A percentile compares a stretch with the other conserved stretches of the same genome.
Conservation (phyloP, 2,888 invertebrate species). For the Heliothis peltigera region DNA sequence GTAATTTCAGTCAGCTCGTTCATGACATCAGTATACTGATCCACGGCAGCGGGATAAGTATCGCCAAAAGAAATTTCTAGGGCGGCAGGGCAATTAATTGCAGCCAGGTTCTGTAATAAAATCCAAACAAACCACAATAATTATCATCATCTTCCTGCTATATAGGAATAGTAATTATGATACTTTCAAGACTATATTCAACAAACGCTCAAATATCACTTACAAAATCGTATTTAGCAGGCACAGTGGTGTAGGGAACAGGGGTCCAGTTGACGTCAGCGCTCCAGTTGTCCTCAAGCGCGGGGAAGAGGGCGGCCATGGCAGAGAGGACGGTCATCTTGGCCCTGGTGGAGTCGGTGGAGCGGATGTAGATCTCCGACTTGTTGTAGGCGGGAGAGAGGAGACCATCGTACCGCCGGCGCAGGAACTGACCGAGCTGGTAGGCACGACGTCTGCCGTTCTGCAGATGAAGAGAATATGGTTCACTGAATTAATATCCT, state of each 20-base stretch:
- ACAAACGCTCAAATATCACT: slow-evolving; percentile 48
- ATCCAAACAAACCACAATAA: too few relatives aligned
- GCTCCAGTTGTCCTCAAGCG: slow-evolving; percentile 63
- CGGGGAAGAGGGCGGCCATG: slow-evolving; percentile 70
- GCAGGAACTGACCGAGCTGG: slow-evolving; percentile 36
- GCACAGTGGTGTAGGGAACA: slow-evolving; percentile 71
- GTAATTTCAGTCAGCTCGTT: not conserved
- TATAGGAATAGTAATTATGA: too few relatives aligned
- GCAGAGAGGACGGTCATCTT: slow-evolving; percentile 74
- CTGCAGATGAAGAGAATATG: slow-evolving; percentile 1
- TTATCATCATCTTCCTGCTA: too few relatives aligned
- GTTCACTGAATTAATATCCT: too few relatives aligned
- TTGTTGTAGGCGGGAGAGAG: slow-evolving; percentile 68
- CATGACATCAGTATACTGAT: not conserved
- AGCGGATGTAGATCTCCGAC: slow-evolving; percentile 74
- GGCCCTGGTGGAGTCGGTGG: slow-evolving; percentile 73
- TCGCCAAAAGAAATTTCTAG: not conserved
- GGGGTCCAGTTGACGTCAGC: slow-evolving; percentile 68
- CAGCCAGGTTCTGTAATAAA: slow-evolving; percentile 60
- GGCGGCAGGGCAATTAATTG: slow-evolving; percentile 64
- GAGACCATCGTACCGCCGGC: slow-evolving; percentile 64
- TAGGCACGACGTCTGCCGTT: slow-evolving; percentile 24
- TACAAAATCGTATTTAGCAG: slow-evolving; percentile 69
- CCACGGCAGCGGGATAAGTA: not conserved
- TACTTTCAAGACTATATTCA: too few relatives aligned